Conservation (phyloP, 2,797 vertebrate species). For the Mionectes olivaceus region DNA sequence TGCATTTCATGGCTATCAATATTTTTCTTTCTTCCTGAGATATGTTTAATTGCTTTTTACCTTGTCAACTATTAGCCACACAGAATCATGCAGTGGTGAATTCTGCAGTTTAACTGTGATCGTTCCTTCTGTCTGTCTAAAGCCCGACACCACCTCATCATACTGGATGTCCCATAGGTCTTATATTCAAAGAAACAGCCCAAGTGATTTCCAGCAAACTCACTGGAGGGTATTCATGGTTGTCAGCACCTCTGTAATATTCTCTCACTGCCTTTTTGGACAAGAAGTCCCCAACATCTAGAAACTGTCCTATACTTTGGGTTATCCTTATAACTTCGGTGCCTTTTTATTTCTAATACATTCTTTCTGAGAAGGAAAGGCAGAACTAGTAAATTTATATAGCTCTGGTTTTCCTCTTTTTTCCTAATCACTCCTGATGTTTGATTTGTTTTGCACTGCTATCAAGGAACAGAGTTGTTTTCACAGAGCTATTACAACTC, state of each 20-base stretch:
- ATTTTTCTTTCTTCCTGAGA: background rate
- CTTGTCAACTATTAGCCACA: background rate
- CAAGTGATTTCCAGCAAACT: background rate
- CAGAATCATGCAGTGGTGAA: background rate
- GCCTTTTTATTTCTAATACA: background rate
- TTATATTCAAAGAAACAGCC: background rate
- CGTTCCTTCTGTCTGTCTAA: background rate
- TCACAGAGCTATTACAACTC: background rate
- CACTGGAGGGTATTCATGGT: background rate
- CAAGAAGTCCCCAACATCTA: background rate
- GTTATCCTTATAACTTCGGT: background rate
- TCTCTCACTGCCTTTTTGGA: background rate
- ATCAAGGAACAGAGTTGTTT: background rate
- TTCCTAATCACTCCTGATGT: background rate
- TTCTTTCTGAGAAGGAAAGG: background rate
- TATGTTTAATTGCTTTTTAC: background rate
- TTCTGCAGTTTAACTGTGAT: background rate
- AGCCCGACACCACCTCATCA: background rate
- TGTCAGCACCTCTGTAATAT: background rate
- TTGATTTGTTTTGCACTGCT: background rate
- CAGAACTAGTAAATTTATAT: background rate
- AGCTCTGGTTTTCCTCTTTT: background rate
- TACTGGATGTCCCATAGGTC: background rate
- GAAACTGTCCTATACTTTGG: background rate
- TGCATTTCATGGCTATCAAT: background rate